Base-by-base conservation (phyloP, 1,140 invertebrate genomes). In the Bombus ignitus region DNA sequence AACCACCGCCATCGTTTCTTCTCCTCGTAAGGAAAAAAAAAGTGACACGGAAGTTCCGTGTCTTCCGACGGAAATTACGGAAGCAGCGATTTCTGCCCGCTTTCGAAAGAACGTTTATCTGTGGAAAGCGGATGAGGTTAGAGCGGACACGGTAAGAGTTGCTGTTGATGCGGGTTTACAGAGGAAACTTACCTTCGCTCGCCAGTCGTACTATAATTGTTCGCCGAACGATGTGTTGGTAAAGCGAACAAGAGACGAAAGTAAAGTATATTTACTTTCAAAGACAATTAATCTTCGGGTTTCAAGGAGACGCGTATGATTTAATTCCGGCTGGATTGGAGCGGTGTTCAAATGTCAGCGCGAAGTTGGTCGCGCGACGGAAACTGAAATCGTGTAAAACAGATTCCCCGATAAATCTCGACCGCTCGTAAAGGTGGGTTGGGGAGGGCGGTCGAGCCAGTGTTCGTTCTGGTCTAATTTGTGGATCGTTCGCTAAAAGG, bases 381-480 rank as follows among this genome's bases (percentile, higher is more conserved):
- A 44, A 86, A 73, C 83, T 82, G 70, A 42, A 81, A 84, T 84
- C 76, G 57, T 71, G 72, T 87, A 70, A 81, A 85, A 83, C 72
- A 83, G 66, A 88, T 89, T 89, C 65, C 6, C 70, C 83, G 59
- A 91, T 91, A 91, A 91, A 88, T 91, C 81, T 71, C 35, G 59
- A 57, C 71, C 62, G 68, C 70, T 79, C n/a, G 18, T n/a, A 12
- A 25, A 22, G 3, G 32, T 13, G 6, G 39, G n/a, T 22, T 9
- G 59, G 3, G 10, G 12, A 15, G 28, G 65, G 65, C 59, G 71
- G 47, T 59, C 37, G 73, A 59, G 25, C 35, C 47, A 22, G 74
- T 62, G 59, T 79, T 87, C 84, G 81, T 66, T 66, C 81, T 22
- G 78, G 76, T 91, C 90, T 91, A 91, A 91, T 91, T 91, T 88